Conservation (phyloP, 2,888 invertebrate genomes). For the Pseudolycoriella hygida region DNA sequence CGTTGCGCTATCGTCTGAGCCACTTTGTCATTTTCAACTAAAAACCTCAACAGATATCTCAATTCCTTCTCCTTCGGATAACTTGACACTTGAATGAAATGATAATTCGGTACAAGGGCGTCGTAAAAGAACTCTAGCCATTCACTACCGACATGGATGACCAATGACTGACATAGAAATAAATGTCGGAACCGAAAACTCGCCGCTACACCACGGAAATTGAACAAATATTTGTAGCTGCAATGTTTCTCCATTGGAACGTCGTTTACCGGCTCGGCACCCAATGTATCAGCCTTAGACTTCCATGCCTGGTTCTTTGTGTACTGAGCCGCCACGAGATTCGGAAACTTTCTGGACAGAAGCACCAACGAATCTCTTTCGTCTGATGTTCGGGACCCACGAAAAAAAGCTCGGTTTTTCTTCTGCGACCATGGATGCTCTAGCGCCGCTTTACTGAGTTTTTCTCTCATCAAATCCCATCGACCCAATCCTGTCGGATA, state of each 20-base stretch:
- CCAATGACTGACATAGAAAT: slow-evolving; percentile 78
- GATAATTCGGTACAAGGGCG: slow-evolving; percentile 82
- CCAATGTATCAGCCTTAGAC: slow-evolving; percentile 81
- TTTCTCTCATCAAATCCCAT: slow-evolving; percentile 72
- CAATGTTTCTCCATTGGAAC: slow-evolving; percentile 84
- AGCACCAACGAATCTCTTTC: slow-evolving; percentile 78
- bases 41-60: slow-evolving; percentile 55
- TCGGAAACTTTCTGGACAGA: slow-evolving; percentile 54
- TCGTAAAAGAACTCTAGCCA: slow-evolving; percentile 94
- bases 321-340: slow-evolving; percentile 79
- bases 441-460: slow-evolving; percentile 45
- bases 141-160: slow-evolving; percentile 85
- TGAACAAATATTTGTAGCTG: slow-evolving; percentile 83
- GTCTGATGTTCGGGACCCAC: slow-evolving; percentile 83
- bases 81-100: slow-evolving; percentile 74
- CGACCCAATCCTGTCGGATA: slow-evolving; percentile 88
- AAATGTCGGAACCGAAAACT: slow-evolving; percentile 94
- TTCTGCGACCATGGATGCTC: slow-evolving; percentile 63
- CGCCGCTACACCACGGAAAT: slow-evolving; percentile 92
- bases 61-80: slow-evolving; percentile 40
- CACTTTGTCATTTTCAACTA: slow-evolving; percentile 51
- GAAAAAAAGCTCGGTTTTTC: slow-evolving; percentile 56
- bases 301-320: slow-evolving; percentile 99
- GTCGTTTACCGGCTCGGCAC: slow-evolving; percentile 67
- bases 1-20: slow-evolving; percentile 62